Evolutionary conservation across 2,888 invertebrate species (phyloP).

Genomic region (Aphelenchoides bicaudatus): DNA sequence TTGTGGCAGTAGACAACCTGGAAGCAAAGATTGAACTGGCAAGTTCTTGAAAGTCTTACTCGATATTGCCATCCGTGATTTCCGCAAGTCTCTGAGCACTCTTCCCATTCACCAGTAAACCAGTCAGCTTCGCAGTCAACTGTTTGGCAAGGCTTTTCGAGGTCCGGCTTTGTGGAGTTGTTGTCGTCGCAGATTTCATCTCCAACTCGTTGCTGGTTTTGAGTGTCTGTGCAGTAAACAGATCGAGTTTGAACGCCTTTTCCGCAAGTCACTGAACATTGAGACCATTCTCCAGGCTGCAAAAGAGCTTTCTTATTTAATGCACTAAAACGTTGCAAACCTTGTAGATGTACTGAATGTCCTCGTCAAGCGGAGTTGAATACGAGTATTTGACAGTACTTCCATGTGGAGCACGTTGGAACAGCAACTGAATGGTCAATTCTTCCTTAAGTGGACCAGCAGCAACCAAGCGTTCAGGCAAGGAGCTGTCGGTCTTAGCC

Average conservation of each 20-base stretch:
- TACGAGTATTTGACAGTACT: slow-evolving; percentile 79
- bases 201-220: slow-evolving; percentile 72
- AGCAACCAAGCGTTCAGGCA: slow-evolving; percentile 78
- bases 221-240: slow-evolving; percentile 76
- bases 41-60: not conserved
- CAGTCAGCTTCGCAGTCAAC: slow-evolving; percentile 65
- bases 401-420: slow-evolving; percentile 71
- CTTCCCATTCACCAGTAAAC: slow-evolving; percentile 75
- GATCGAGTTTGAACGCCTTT: slow-evolving; percentile 77
- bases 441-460: slow-evolving; percentile 82
- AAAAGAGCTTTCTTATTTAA: too few relatives aligned
- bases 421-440: slow-evolving; percentile 66
- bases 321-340: too few relatives aligned
- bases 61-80: slow-evolving; percentile 67
- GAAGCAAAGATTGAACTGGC: not conserved
- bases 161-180: slow-evolving; percentile 72
- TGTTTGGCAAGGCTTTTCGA: slow-evolving; percentile 67
- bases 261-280: slow-evolving; percentile 82
- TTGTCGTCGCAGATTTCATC: slow-evolving; percentile 73
- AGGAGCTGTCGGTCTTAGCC: slow-evolving; percentile 65
- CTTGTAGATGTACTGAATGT: slow-evolving; percentile 75
- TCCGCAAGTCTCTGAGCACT: slow-evolving; percentile 79
- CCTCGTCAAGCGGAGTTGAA: slow-evolving; percentile 75
- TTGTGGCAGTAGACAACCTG: slow-evolving; percentile 72
- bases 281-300: slow-evolving; percentile 72